Percentiles rank a stretch among this genome's conserved stretches.
phyloP scores from a whole-genome alignment of 2,797 vertebrate genomes.

The Anguilla obscura region DNA sequence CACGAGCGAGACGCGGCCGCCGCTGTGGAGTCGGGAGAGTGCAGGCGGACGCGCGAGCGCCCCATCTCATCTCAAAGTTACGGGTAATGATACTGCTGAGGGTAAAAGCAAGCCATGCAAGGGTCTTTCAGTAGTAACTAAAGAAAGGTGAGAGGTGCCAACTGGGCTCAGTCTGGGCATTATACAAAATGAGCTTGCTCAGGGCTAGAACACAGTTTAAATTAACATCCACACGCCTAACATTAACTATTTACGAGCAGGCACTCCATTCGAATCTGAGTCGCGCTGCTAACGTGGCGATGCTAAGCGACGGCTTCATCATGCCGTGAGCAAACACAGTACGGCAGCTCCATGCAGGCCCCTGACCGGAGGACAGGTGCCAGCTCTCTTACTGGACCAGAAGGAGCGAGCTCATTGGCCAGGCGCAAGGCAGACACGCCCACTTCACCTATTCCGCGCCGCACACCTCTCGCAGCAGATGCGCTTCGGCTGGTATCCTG shows the following conservation, averaged over 20 bases:
- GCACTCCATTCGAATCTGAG: neutral
- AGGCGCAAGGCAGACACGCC: neutral
- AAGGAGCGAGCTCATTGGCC: neutral
- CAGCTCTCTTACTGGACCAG: neutral
- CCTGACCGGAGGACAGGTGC: neutral
- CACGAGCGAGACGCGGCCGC: constrained; percentile 1
- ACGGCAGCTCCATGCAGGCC: too few relatives aligned
- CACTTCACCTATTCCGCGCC: too few relatives aligned
- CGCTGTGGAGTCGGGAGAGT: too few relatives aligned
- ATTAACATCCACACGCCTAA: neutral
- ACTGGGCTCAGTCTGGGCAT: too few relatives aligned
- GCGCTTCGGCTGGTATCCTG: neutral
- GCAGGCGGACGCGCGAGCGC: too few relatives aligned
- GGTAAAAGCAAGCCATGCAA: too few relatives aligned
- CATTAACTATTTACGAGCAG: neutral
- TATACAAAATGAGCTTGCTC: too few relatives aligned
- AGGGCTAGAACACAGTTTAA: too few relatives aligned
- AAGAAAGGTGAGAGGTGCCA: too few relatives aligned
- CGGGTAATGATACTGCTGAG: too few relatives aligned
- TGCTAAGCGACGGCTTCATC: neutral
- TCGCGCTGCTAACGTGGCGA: neutral
- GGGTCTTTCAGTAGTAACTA: too few relatives aligned
- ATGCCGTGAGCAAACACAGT: neutral
- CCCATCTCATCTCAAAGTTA: neutral
- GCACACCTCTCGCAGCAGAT: too few relatives aligned